Evolutionary conservation across 2,797 vertebrate species (phyloP).

Genomic region (Anableps anableps): DNA sequence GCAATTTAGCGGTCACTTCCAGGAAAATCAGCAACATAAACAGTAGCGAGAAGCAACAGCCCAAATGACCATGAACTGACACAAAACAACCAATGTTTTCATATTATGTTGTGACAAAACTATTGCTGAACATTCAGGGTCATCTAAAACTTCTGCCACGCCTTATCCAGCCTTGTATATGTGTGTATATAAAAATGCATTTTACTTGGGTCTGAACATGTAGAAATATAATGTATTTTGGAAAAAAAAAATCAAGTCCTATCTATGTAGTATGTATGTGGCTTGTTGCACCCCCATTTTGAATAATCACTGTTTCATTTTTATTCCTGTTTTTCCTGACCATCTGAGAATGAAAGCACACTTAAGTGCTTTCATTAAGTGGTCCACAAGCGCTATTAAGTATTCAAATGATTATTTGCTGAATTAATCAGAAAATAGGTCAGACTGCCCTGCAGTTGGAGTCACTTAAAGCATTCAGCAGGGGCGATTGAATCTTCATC

Average conservation of each 20-base stretch:
- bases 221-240: neutral
- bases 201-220: neutral
- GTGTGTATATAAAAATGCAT: neutral
- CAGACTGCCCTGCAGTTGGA: neutral
- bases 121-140: neutral
- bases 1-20: slow-evolving; percentile 5
- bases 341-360: neutral
- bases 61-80: neutral
- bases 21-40: neutral
- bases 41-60: neutral
- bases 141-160: neutral
- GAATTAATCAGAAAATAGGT: neutral
- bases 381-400: neutral
- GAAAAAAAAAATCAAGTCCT: neutral
- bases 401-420: neutral
- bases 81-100: neutral
- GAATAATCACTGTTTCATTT: neutral
- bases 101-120: neutral
- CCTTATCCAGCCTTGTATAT: neutral
- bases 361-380: neutral
- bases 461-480: neutral
- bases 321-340: neutral
- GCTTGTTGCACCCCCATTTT: neutral
- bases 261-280: neutral
- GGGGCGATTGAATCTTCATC: neutral